These are phyloP conservation scores for Oncorhynchus masou DNA, from an alignment of 2,113 vertebrate species.

Conservation along the genomic window DNA sequence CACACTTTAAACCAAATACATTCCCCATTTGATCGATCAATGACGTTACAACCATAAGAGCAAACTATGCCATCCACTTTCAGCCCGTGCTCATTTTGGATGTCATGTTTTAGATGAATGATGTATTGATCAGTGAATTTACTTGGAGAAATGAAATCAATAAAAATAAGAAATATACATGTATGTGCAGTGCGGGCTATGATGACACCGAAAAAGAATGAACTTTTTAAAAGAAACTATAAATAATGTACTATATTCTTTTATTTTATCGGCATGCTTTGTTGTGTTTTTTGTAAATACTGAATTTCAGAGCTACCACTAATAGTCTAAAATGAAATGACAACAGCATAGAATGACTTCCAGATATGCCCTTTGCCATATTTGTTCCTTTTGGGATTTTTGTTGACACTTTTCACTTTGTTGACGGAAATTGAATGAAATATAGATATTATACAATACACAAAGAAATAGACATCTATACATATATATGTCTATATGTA, in stretches of 20 bases:
- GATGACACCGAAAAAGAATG: slow-evolving; percentile 89
- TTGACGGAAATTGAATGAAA: slow-evolving; percentile 76
- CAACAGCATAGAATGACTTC: slow-evolving; percentile 90
- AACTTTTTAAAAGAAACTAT: slow-evolving; percentile 96
- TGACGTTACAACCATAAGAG: slow-evolving; percentile 59
- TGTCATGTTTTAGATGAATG: slow-evolving; percentile 67
- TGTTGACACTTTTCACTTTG: slow-evolving; percentile 87
- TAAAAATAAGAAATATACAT: slow-evolving; percentile 55
- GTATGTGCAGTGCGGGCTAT: slow-evolving; percentile 87
- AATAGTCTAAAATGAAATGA: slow-evolving; percentile 82
- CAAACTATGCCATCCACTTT: slow-evolving; percentile 59
- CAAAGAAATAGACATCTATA: slow-evolving; percentile 74
- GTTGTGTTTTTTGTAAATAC: slow-evolving; percentile 97
- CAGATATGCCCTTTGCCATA: slow-evolving; percentile 96
- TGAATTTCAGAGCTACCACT: slow-evolving; percentile 81
- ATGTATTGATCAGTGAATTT: slow-evolving; percentile 68
- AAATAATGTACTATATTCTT: slow-evolving; percentile 99
- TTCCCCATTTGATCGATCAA: slow-evolving; percentile 43
- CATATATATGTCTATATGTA: slow-evolving; percentile 75
- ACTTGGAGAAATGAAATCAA: slow-evolving; percentile 43
- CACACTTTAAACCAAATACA: slow-evolving; percentile 68
- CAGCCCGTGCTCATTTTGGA: slow-evolving; percentile 67
- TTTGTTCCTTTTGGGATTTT: slow-evolving; percentile 84
- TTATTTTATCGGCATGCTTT: slow-evolving; percentile 97
- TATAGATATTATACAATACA: slow-evolving; percentile 81